A percentile compares a stretch with the other conserved stretches of the same genome.
phyloP scores from a whole-genome alignment of 2,797 vertebrate genomes.

The Fringilla coelebs region DNA sequence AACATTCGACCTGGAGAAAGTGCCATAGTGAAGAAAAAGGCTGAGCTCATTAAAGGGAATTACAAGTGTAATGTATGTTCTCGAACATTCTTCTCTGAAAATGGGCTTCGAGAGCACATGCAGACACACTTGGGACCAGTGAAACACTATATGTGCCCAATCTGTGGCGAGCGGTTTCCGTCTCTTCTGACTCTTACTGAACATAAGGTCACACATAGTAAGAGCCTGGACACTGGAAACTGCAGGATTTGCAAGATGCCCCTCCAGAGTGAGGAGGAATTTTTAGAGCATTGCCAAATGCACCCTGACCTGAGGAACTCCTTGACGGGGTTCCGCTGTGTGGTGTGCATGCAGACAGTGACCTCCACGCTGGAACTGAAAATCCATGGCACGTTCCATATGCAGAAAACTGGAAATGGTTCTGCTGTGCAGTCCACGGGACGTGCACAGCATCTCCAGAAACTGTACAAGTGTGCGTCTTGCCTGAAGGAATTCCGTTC shows the following conservation, averaged over 20 bases:
- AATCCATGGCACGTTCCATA: conserved; percentile 99
- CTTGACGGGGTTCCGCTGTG: conserved; percentile 96
- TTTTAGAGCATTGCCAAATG: conserved; percentile 99
- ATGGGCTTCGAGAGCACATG: conserved; percentile 96
- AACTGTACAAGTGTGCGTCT: conserved; percentile 93
- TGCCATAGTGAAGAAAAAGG: conserved; percentile 93
- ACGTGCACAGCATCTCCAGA: conserved; percentile 81
- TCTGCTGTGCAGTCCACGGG: conserved; percentile 77
- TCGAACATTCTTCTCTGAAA: conserved; percentile 97
- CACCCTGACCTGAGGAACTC: conserved; percentile 98
- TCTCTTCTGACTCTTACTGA: conserved; percentile 98
- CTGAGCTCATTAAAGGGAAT: conserved; percentile 97
- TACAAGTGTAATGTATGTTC: conserved; percentile 99
- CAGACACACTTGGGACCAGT: conserved; percentile 98
- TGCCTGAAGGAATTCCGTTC: conserved; percentile 98
- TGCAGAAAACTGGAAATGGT: conserved; percentile 95
- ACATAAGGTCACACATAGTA: conserved; percentile 99
- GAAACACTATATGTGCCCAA: conserved; percentile 99
- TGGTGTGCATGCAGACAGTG: conserved; percentile 99
- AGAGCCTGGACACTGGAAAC: conserved; percentile 97
- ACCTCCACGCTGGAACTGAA: conserved; percentile 98
- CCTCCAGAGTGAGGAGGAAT: conserved; percentile 95
- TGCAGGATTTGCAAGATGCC: conserved; percentile 99
- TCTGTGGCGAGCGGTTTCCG: conserved; percentile 97
- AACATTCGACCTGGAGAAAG: conserved; percentile 97